phyloP scores from a whole-genome alignment of 2,797 vertebrate species.

The Brachyrhaphis roseni region DNA sequence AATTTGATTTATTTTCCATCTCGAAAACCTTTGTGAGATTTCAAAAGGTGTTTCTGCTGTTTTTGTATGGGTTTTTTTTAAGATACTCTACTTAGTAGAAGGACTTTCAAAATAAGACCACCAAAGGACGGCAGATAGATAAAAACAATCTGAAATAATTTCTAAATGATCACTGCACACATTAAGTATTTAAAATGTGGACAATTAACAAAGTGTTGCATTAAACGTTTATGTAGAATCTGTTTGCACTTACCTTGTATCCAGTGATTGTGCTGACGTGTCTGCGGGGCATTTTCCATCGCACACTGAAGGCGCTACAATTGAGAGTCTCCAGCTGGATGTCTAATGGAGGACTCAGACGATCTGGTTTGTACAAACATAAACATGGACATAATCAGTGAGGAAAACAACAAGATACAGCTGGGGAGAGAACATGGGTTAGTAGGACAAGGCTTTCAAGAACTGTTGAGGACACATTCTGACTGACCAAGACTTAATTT shows the following conservation, averaged over 20 bases:
- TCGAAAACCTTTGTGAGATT: constrained; percentile 36
- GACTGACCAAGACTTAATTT: background rate
- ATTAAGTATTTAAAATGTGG: background rate
- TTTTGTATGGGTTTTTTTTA: background rate
- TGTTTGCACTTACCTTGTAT: constrained; percentile 84
- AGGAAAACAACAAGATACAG: background rate
- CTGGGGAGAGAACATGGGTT: background rate
- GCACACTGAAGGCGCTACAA: constrained; percentile 89
- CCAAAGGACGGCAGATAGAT: background rate
- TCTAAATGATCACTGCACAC: background rate
- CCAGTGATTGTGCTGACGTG: constrained; percentile 85
- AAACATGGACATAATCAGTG: background rate
- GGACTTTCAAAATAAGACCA: background rate
- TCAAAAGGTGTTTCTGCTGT: background rate
- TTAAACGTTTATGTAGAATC: background rate
- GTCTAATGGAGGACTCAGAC: constrained; percentile 88
- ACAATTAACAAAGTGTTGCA: background rate
- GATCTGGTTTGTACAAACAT: constrained; percentile 77
- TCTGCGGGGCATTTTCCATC: constrained; percentile 91
- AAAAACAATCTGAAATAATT: background rate
- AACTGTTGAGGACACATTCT: background rate
- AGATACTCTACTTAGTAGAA: background rate
- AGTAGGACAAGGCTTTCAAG: background rate
- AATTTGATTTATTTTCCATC: constrained; percentile 39
- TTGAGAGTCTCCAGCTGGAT: constrained; percentile 89